Evolutionary conservation across 2,888 invertebrate genomes (phyloP), one percentile per base, ranked within the genome.

Genomic region (Harpagoxenus sublaevis): DNA sequence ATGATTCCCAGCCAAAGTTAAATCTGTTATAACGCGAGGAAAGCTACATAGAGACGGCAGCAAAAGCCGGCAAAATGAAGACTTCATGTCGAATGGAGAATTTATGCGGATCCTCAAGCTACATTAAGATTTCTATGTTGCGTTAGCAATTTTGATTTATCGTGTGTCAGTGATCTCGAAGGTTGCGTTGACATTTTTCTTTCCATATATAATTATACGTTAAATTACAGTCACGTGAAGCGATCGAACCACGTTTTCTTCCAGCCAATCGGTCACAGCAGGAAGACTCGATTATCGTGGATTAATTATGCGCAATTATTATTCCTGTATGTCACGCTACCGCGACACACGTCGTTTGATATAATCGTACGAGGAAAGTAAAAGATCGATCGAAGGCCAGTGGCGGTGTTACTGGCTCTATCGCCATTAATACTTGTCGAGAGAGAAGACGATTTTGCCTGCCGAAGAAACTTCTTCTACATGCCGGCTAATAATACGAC

Each of bases 221-320:
- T 18, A 23, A 35, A 23, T 62, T 15, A 31, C 45, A n/a, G 18
- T 51, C 23, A 39, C 51, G 10, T 15, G 15, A 48, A 35, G n/a
- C 60, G 39, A 55, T 28, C 62, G 28, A 70, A 8, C 18, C 3
- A 18, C 39, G 18, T 3, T 57, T 57, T 45, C 18, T 15, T 15
- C 31, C 8, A 6, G 35, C 2, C 39, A 9, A 39, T 39, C 39
- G 12, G 18, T 9, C 28, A 18, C 12, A 18, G 15, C 10, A n/a
- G 10, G n/a, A 42, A 78, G n/a, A 70, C 68, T 68, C 1, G 51
- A 77, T 53, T 66, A 77, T 77, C 66, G 5, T 10, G 15, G 10
- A 77, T 60, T 65, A 77, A 77, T 77, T 77, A 66, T 53, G 39
- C 66, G 53, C 4, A 51, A 66, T 77, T 28, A 63, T 75, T 48